Base-by-base conservation (phyloP, 2,888 invertebrate species). In the Acleris cristana region DNA sequence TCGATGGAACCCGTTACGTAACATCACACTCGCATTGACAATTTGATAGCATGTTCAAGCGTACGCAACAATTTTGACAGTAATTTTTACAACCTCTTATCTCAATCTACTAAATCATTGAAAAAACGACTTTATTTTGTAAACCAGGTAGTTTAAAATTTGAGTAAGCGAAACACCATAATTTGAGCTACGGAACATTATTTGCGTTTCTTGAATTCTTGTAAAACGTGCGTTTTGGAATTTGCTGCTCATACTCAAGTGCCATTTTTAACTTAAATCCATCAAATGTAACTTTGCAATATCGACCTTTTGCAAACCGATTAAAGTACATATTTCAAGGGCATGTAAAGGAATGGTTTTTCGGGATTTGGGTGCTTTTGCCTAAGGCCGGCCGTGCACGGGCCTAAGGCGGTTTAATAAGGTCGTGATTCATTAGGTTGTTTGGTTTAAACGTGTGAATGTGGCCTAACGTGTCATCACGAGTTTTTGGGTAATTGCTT, bases 381-480 rank as follows among this genome's bases (percentile, higher is more conserved):
- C 63, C 63, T 63, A 30, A 61, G 65, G 65, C 49, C 44, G 45
- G 64, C 45, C 65, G 56, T 66, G 65, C 56, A 66, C 65, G 55
- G 34, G 56, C 61, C 65, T 51, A 30, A 56, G 65, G 61, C 65
- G 45, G 6, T 18, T 57, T 56, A 66, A 66, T 66, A 55, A 66
- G 65, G 51, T 45, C 57, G 57, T 61, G 65, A 55, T 56, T 51
- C 61, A 66, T 66, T 66, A 61, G 65, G 65, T 56, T 66, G 65
- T 66, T 66, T 61, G 65, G 65, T 61, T 51, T 66, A 66, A 66
- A 66, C 65, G 65, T 66, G 65, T 66, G 65, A 66, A 66, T 34
- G 44, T 40, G 14, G 65, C 56, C 44, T 66, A 66, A 66, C 49
- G 26, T 49, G 65, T 56, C 65, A 56, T 61, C 60, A 56, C 44